Evolutionary conservation across 2,797 vertebrate genomes (phyloP).

Genomic region (Pempheris klunzingeri): DNA sequence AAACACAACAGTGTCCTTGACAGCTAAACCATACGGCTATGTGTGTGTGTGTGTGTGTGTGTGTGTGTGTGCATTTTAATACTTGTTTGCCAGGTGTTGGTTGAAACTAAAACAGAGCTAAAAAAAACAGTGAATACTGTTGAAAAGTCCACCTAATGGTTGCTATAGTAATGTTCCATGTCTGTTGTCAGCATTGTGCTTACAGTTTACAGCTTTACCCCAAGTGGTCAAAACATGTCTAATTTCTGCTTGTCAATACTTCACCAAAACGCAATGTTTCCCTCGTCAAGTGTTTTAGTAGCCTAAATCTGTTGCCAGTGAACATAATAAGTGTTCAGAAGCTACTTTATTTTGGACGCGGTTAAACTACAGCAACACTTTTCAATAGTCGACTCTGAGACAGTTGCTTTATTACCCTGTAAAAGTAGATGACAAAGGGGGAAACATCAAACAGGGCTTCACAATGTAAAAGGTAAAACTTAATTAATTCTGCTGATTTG

Average conservation of each 20-base stretch:
- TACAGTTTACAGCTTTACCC: too few species aligned
- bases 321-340: not conserved
- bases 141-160: too few species aligned
- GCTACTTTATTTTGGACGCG: not conserved
- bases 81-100: not conserved
- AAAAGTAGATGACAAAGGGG: conserved; percentile 19
- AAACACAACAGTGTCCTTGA: too few species aligned
- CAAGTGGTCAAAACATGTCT: not conserved
- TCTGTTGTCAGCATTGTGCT: too few species aligned
- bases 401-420: conserved; percentile 23
- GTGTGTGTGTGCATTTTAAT: too few species aligned
- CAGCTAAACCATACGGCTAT: too few species aligned
- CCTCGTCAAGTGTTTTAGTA: not conserved
- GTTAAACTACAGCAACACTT: not conserved
- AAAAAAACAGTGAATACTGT: too few species aligned
- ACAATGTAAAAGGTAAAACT: conserved; percentile 38
- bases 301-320: not conserved
- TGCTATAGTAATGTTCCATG: not conserved
- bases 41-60: too few species aligned
- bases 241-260: not conserved
- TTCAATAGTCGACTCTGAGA: too few species aligned
- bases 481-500: conserved; percentile 74
- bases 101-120: not conserved
- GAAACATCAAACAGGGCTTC: conserved; percentile 24
- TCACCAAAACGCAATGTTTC: not conserved